Base-by-base conservation (phyloP, 2,888 invertebrate genomes). In the Linnaemya tessellans region DNA sequence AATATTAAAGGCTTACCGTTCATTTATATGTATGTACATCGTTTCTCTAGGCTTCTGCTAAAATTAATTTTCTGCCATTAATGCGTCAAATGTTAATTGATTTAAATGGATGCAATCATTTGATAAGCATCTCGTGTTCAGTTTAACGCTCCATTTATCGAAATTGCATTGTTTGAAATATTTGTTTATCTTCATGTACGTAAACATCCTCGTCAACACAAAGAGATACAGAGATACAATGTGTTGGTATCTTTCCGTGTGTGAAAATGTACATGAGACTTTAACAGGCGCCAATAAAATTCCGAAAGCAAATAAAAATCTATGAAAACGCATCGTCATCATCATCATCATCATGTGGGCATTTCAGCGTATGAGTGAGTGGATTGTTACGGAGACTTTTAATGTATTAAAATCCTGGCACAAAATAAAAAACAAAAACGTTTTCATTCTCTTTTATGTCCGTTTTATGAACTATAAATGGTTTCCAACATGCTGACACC, bases 261-360 rank as follows among this genome's bases (percentile, higher is more conserved):
- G 65, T 83, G 65, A 65, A 78, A 78, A 78, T 73, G 15, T 78
- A 83, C 58, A 71, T 43, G 49, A 22, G 49, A 65, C 13, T 71
- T 51, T 58, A 78, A 51, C 82, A 83, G 82, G 82, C 77, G 82
- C 71, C 65, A 67, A 83, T 83, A 38, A 83, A 41, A 58, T 41
- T 8, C 18, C 58, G 43, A 25, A 64, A 41, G 67, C n/a, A n/a
- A 43, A 56, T 22, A 11, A n/a, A 9, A 5, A n/a, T 11, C 15
- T 18, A 49, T n/a, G n/a, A n/a, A n/a, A n/a, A n/a, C n/a, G n/a
- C n/a, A n/a, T n/a, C n/a, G n/a, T n/a, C n/a, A n/a, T n/a, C n/a
- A n/a, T n/a, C n/a, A n/a, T n/a, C n/a, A n/a, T n/a, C 64, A 67
- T 60, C 65, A 51, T 51, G 8, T 25, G 10, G 8, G 20, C 15